Evolutionary conservation across 2,888 invertebrate genomes (phyloP), one percentile per base, ranked within the genome.

Genomic region (Nephrotoma appendiculata): DNA sequence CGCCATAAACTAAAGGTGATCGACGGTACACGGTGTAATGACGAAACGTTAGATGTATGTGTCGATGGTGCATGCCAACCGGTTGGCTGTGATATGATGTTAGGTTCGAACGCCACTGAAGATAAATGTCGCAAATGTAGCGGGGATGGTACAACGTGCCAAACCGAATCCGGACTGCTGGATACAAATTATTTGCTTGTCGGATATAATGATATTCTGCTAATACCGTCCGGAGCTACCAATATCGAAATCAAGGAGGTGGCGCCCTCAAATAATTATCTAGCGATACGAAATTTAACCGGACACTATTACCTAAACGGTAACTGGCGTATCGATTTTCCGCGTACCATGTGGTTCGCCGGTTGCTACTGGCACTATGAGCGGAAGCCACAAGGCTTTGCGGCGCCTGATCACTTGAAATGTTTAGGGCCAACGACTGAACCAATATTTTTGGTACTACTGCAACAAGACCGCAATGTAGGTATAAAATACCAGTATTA

Each of bases 11-110:
- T 94, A 88, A 95, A 95, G 91, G 96, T 99, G 88, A 93, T 95
- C 88, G 96, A 99, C 93, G 95, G 98, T 71, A 98, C 97, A 84
- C 93, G 95, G 89, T 96, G 98, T 91, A 94, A 94, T 89, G 94
- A 96, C 87, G 96, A 96, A 89, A 94, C 94, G 57, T 94, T 96
- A 89, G 97, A 99, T 90, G 96, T 99, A 89, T 99, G 99, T 91
- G 98, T 99, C 86, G 95, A 97, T 90, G 99, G 99, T 87, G 94
- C 94, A 90, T 99, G 99, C 90, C 94, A 96, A 94, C 97, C 97
- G 92, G 97, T 98, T 83, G 99, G 99, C 87, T 99, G 99, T 91
- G 98, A 99, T 92, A 95, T 96, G 94, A 96, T 97, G 95, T 92
- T 99, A 89, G 98, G 98, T 11, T 98, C 98, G 5, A 92, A 93